Percentiles rank a stretch among this genome's conserved stretches.
Conservation (phyloP, 1,140 invertebrate genomes). For the Diorhabda carinulata region DNA sequence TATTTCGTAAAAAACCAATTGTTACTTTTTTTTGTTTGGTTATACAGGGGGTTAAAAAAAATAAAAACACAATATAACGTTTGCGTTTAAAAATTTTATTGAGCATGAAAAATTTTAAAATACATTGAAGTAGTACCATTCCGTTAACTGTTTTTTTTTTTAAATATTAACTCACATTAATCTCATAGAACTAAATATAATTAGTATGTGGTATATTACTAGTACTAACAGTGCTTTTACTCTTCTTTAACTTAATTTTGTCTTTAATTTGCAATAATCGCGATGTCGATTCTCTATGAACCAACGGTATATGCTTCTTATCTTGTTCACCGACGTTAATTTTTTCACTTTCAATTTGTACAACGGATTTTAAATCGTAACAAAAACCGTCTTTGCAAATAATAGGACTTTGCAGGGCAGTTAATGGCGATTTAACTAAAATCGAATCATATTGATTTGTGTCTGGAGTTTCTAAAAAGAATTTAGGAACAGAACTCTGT, state of each 20-base stretch:
- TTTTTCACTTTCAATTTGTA: conserved; percentile 35
- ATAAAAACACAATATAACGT: too few species aligned
- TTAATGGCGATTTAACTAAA: conserved; percentile 23
- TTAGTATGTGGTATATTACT: conserved; percentile 29
- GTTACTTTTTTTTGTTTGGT: too few species aligned
- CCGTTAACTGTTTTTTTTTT: too few species aligned
- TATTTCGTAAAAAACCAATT: too few species aligned
- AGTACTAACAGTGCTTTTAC: conserved; percentile 34
- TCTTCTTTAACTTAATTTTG: conserved; percentile 34
- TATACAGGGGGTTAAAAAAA: too few species aligned
- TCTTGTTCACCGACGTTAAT: neutral
- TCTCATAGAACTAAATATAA: conserved; percentile 22
- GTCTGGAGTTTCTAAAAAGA: conserved; percentile 39
- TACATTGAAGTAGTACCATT: too few species aligned
- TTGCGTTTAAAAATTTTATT: too few species aligned
- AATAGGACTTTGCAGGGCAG: conserved; percentile 33
- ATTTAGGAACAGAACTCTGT: conserved; percentile 41
- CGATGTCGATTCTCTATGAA: conserved; percentile 28
- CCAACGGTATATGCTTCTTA: conserved; percentile 11
- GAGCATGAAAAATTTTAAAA: too few species aligned
- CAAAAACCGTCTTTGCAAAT: conserved; percentile 23
- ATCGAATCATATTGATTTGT: conserved; percentile 29
- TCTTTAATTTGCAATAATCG: conserved; percentile 32
- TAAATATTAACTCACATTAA: too few species aligned
- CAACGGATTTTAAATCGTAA: conserved; percentile 39